Conservation (phyloP, 2,797 vertebrate species). For the Danio kyathit region DNA sequence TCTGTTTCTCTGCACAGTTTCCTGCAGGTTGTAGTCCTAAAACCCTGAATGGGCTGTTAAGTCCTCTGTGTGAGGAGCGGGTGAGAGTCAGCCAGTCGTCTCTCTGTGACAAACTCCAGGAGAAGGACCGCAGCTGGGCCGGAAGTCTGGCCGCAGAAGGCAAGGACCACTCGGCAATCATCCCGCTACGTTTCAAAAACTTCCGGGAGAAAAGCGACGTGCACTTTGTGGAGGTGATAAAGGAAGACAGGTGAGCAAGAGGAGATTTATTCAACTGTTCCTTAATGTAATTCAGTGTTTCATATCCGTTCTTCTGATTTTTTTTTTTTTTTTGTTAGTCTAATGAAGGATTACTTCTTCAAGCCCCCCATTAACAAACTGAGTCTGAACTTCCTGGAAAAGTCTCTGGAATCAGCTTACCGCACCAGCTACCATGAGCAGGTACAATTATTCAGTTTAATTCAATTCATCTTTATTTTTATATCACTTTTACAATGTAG, state of each 20-base stretch:
- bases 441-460: slow-evolving; percentile 71
- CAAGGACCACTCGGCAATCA: slow-evolving; percentile 94
- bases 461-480: too few species aligned
- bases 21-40: slow-evolving; percentile 83
- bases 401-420: slow-evolving; percentile 88
- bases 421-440: slow-evolving; percentile 94
- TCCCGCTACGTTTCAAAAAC: slow-evolving; percentile 92
- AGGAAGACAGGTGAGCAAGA: slow-evolving; percentile 91
- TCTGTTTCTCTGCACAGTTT: slow-evolving; percentile 65
- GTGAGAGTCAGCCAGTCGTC: slow-evolving; percentile 93
- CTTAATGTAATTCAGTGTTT: background rate
- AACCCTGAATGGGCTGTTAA: slow-evolving; percentile 90
- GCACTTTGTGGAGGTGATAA: slow-evolving; percentile 97
- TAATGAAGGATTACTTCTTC: slow-evolving; percentile 99
- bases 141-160: slow-evolving; percentile 72
- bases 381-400: slow-evolving; percentile 95
- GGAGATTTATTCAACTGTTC: background rate
- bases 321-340: slow-evolving; percentile 71
- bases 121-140: slow-evolving; percentile 87
- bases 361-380: slow-evolving; percentile 98
- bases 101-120: slow-evolving; percentile 92
- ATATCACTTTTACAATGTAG: background rate
- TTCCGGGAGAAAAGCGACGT: slow-evolving; percentile 93
- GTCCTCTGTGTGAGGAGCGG: slow-evolving; percentile 87
- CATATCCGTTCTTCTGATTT: background rate